Percentiles rank a stretch among this genome's conserved stretches.
phyloP scores from a whole-genome alignment of 2,113 vertebrate genomes.

The Upupa epops region DNA sequence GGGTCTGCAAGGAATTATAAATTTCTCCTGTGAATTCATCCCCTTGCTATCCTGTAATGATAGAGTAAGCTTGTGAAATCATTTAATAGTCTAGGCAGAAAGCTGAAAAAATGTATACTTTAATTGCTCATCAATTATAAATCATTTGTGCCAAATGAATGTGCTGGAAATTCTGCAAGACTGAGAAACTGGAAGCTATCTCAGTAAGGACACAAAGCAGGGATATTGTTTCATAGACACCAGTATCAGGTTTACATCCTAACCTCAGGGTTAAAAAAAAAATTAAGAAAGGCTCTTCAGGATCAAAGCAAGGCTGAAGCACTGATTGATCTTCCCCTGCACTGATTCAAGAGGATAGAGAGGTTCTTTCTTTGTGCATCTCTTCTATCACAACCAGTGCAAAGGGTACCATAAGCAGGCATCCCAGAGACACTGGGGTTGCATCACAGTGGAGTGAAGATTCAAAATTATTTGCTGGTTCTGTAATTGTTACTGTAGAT shows the following conservation, averaged over 20 bases:
- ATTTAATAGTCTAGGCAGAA: slow-evolving; percentile 23
- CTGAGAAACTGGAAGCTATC: slow-evolving; percentile 8
- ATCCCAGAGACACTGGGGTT: not conserved
- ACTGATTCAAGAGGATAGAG: not conserved
- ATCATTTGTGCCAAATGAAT: slow-evolving; percentile 37
- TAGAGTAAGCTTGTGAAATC: not conserved
- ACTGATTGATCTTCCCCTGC: not conserved
- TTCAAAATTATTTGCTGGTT: not conserved
- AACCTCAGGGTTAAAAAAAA: not conserved
- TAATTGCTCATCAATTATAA: slow-evolving; percentile 49
- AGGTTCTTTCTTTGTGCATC: not conserved
- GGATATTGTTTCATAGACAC: not conserved
- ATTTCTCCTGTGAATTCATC: slow-evolving; percentile 28
- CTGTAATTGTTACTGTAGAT: not conserved
- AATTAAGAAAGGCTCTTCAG: not conserved
- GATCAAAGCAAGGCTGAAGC: not conserved
- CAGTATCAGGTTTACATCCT: not conserved
- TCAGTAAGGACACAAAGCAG: not conserved
- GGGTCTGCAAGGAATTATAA: not conserved
- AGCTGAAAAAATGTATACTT: slow-evolving; percentile 1
- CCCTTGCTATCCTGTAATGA: not conserved
- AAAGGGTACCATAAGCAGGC: not conserved
- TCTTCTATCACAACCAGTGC: not conserved
- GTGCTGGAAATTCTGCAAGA: slow-evolving; percentile 32
- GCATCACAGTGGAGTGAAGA: not conserved